phyloP scores from a whole-genome alignment of 2,113 vertebrate species.

The Saimiri boliviensis region DNA sequence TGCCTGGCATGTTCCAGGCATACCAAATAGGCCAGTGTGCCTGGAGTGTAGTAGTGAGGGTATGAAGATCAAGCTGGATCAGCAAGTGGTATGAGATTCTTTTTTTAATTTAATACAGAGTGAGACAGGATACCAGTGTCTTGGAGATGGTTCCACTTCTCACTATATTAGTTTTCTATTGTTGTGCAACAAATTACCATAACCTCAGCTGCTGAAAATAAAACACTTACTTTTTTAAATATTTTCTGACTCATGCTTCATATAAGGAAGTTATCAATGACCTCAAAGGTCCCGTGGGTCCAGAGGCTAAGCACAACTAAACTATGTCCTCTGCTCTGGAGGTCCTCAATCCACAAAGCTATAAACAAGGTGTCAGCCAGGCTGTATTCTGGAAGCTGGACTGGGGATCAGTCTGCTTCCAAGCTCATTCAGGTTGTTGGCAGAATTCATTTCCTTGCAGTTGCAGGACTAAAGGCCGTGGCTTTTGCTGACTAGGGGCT shows the following conservation, averaged over 20 bases:
- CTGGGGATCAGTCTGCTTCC: no score
- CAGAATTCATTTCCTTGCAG: neutral
- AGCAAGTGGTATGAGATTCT: neutral
- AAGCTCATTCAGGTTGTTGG: neutral
- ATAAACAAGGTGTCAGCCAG: neutral
- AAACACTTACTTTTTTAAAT: neutral
- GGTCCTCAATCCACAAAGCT: neutral
- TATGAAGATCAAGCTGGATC: neutral
- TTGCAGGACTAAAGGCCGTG: neutral
- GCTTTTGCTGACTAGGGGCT: neutral
- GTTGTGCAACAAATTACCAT: neutral
- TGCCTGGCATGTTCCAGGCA: neutral
- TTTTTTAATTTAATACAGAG: neutral
- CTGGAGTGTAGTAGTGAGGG: neutral
- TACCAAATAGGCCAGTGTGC: neutral
- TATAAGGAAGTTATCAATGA: neutral
- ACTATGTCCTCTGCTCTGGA: neutral
- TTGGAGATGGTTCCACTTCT: neutral
- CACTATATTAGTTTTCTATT: neutral
- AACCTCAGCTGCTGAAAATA: neutral
- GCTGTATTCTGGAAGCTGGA: neutral
- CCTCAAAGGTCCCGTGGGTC: no score
- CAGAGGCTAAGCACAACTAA: neutral
- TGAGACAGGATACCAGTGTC: neutral
- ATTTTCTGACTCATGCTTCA: neutral